phyloP scores from a whole-genome alignment of 2,888 invertebrate genomes.

The Euplexia lucipara region DNA sequence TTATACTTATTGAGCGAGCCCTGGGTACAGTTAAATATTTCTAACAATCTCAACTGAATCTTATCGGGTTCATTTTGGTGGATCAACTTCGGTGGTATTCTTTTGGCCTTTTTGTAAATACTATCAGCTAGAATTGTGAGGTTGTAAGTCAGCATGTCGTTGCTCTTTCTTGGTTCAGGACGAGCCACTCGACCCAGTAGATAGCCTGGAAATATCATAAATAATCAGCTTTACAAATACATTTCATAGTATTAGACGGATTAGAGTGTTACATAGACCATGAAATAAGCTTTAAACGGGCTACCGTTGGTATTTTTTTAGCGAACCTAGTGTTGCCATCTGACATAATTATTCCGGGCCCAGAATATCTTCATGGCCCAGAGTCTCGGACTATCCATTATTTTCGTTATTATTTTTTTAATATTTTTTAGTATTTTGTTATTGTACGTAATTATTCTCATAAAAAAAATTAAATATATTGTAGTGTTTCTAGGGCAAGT shows the following conservation, averaged over 20 bases:
- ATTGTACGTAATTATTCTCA: too few species aligned
- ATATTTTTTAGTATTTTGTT: too few species aligned
- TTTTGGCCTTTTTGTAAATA: constrained; percentile 81
- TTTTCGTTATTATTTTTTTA: too few species aligned
- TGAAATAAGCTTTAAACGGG: too few species aligned
- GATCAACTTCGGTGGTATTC: constrained; percentile 80
- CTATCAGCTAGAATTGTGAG: constrained; percentile 77
- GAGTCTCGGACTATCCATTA: too few species aligned
- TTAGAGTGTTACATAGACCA: too few species aligned
- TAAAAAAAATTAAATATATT: too few species aligned
- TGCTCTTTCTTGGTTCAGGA: constrained; percentile 73
- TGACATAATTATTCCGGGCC: too few species aligned
- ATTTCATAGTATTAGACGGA: not conserved
- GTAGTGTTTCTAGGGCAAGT: too few species aligned
- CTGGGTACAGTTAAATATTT: constrained; percentile 80
- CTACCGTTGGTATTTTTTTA: too few species aligned
- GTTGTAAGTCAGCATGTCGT: constrained; percentile 79
- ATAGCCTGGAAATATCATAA: constrained; percentile 78
- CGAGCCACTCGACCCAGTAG: constrained; percentile 81
- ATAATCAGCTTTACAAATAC: not conserved
- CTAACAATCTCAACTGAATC: constrained; percentile 75
- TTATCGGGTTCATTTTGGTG: constrained; percentile 80
- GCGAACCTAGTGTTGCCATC: too few species aligned
- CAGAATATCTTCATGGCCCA: too few species aligned
- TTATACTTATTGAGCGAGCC: constrained; percentile 74